Conservation (phyloP, 2,113 vertebrate genomes). For the Ariopsis seemanni region DNA sequence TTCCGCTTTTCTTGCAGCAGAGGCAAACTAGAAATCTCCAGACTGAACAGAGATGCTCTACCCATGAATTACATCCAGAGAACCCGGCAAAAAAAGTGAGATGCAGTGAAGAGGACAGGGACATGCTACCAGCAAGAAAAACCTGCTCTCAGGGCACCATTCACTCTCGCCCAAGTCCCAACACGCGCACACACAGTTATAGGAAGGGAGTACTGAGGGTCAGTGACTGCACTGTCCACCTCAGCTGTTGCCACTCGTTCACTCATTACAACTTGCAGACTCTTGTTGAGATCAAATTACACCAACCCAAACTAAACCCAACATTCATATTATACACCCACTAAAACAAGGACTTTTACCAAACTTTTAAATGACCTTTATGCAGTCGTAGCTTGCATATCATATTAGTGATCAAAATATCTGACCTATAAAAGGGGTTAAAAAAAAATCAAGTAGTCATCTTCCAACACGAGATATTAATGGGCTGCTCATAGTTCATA, state of each 20-base stretch:
- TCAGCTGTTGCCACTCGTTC: conserved; percentile 79
- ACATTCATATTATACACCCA: conserved; percentile 13
- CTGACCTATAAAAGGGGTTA: not conserved
- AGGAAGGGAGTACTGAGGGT: conserved; percentile 62
- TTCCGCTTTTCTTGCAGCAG: conserved; percentile 22
- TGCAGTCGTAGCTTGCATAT: not conserved
- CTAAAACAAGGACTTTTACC: not conserved
- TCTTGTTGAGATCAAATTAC: conserved; percentile 31
- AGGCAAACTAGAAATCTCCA: conserved; percentile 14
- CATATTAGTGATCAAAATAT: not conserved
- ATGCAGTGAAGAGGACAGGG: conserved; percentile 12
- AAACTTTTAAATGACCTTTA: not conserved
- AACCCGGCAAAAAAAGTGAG: conserved; percentile 9
- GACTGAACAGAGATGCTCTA: not conserved
- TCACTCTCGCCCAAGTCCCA: conserved; percentile 19
- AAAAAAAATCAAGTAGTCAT: conserved; percentile 14
- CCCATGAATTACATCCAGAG: conserved; percentile 21
- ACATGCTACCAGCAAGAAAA: conserved; percentile 11
- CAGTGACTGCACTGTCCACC: conserved; percentile 70
- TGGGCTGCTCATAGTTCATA: conserved; percentile 36
- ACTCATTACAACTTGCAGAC: conserved; percentile 57
- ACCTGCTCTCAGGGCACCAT: conserved; percentile 2
- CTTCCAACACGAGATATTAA: conserved; percentile 17
- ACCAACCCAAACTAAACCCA: conserved; percentile 20
- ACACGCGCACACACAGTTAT: conserved; percentile 37